phyloP scores from a whole-genome alignment of 92 coral and sea anemone species.

The Zoanthus sociatus region DNA sequence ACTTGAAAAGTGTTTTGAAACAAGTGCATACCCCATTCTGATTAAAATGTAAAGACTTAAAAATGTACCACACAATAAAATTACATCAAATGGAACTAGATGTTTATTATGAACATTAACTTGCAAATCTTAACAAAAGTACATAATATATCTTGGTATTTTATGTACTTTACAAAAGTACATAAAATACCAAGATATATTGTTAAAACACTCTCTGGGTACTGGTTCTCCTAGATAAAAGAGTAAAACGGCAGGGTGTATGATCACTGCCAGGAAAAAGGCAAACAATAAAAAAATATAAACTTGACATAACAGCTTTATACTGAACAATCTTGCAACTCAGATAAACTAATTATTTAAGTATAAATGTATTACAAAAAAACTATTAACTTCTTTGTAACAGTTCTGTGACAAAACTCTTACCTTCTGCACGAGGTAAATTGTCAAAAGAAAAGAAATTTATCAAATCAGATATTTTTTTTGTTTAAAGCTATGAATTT shows the following conservation, averaged over 20 bases:
- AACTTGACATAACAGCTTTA: neutral
- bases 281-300: neutral
- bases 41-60: too few relatives aligned
- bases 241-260: neutral
- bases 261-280: conserved; percentile 2
- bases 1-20: too few relatives aligned
- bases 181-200: neutral
- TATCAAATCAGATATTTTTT: too few relatives aligned
- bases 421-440: too few relatives aligned
- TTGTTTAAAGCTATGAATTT: too few relatives aligned
- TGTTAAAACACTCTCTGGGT: neutral
- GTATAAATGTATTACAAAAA: conserved; percentile 1
- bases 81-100: neutral
- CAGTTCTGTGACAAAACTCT: too few relatives aligned
- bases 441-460: too few relatives aligned
- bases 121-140: neutral
- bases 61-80: neutral
- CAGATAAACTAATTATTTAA: neutral
- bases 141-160: neutral
- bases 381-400: too few relatives aligned
- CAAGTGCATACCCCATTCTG: too few relatives aligned
- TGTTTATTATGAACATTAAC: neutral
- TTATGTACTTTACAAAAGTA: too few relatives aligned
- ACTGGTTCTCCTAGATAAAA: neutral
- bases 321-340: neutral